phyloP scores from a whole-genome alignment of 2,113 vertebrate genomes.

The Neotoma lepida region DNA sequence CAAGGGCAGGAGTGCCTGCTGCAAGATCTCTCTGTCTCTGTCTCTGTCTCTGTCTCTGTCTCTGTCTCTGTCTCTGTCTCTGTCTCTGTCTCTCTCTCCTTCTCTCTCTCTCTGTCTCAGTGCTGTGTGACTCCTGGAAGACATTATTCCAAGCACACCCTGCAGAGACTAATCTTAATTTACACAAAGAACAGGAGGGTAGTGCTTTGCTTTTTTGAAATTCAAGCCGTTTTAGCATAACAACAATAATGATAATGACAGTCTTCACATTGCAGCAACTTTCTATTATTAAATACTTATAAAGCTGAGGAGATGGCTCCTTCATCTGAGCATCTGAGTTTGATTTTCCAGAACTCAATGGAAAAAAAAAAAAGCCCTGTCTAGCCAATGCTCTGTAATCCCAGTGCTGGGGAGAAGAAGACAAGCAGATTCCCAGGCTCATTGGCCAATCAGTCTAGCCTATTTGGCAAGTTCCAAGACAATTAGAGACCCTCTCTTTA shows the following conservation, averaged over 20 bases:
- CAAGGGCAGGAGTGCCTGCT: background rate
- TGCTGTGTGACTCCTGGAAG: background rate
- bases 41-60: no score
- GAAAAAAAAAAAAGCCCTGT: no score
- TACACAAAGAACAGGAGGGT: background rate
- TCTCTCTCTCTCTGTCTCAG: background rate
- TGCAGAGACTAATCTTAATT: background rate
- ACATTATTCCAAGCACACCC: background rate
- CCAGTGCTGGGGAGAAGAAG: background rate
- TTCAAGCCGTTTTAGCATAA: background rate
- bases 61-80: background rate
- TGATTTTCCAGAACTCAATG: background rate
- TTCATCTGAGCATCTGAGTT: background rate
- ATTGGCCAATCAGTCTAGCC: background rate
- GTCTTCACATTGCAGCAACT: background rate
- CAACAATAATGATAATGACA: background rate
- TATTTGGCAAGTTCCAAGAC: background rate
- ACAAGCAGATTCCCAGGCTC: no score
- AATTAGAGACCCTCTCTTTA: background rate
- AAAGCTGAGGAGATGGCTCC: background rate
- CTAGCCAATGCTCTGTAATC: background rate
- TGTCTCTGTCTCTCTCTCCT: background rate
- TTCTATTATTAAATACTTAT: conserved; percentile 45
- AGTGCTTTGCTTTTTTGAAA: background rate
- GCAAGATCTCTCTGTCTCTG: background rate